Base-by-base conservation (phyloP, 2,797 vertebrate genomes). In the Pangasius krempfi region DNA sequence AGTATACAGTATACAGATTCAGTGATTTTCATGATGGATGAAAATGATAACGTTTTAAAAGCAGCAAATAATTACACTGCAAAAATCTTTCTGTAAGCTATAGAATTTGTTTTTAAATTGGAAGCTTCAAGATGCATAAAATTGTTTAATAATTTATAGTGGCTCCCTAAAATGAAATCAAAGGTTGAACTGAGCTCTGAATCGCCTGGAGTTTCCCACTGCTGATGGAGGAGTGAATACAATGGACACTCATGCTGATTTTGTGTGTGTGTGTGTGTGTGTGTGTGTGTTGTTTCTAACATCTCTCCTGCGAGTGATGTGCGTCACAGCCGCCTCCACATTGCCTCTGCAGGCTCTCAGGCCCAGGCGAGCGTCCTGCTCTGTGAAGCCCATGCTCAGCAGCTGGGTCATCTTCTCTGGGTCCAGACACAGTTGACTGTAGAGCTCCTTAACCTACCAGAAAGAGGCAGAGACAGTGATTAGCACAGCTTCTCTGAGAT, bases 281-380 rank as follows among this genome's bases (percentile, higher is more conserved):
- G 22, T 62, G 60, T 54, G 37, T 75, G 1, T 76, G 44, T 4
- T 64, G 52, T 89, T 95, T 95, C 96, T 96, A 95, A 98, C 98
- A 97, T 97, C 95, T 94, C 96, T 97, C 91, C 96, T 96, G 93
- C 92, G 95, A 89, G 93, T 96, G 92, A 99, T 98, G 50, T 97
- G 97, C 14, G 91, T 90, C 27, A 95, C 97, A 0, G 98, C 98
- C 0, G 95, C 94, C 30, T 97, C 95, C 92, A 98, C 89, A 1
- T 98, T 95, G 54, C 98, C 98, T 0, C 95, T 94, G 92, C 98
- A 98, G 0, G 98, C 98, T 88, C 98, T 91, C 76, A 99, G 96
- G 8, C 97, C 97, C 0, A 99, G 96, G 0, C 98, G 97, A 44
- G 97, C 96, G 83, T 99, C 98, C 93, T 98, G 97, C 27, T 97